Conservation (phyloP, 2,888 invertebrate species). For the Prosapia bicincta region DNA sequence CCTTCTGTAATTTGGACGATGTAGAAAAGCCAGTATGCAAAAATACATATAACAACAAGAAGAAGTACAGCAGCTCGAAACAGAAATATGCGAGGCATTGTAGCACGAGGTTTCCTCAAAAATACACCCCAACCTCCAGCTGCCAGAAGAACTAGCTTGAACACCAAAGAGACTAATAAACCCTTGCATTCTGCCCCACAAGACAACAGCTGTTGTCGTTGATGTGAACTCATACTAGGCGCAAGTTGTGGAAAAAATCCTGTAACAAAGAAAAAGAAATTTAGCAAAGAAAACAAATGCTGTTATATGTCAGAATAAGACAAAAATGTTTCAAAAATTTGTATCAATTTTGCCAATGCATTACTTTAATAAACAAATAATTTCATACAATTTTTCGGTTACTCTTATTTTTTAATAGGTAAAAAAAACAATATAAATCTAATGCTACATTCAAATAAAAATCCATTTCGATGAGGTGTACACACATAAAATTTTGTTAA, state of each 20-base stretch:
- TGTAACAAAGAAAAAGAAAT: conserved; percentile 19
- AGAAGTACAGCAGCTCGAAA: conserved; percentile 87
- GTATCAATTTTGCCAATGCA: too few relatives aligned
- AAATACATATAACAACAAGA: conserved; percentile 85
- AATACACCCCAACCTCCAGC: conserved; percentile 94
- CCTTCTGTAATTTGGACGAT: conserved; percentile 66
- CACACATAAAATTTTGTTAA: too few relatives aligned
- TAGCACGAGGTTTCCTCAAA: conserved; percentile 76
- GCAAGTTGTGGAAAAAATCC: conserved; percentile 70
- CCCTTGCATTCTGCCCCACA: conserved; percentile 95
- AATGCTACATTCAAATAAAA: too few relatives aligned
- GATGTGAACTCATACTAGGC: conserved; percentile 60
- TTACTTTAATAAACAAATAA: too few relatives aligned
- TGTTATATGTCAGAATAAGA: too few relatives aligned
- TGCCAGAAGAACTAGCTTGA: conserved; percentile 83
- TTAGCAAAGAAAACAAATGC: too few relatives aligned
- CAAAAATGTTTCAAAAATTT: too few relatives aligned
- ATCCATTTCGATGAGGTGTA: too few relatives aligned
- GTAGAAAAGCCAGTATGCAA: conserved; percentile 98
- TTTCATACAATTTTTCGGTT: too few relatives aligned
- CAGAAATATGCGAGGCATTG: conserved; percentile 87
- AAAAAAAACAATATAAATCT: too few relatives aligned
- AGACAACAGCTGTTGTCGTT: conserved; percentile 67
- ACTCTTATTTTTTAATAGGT: too few relatives aligned
- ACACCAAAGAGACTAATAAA: conserved; percentile 82